Conservation (phyloP, 2,797 vertebrate species). For the Pyrrhura leucotis region DNA sequence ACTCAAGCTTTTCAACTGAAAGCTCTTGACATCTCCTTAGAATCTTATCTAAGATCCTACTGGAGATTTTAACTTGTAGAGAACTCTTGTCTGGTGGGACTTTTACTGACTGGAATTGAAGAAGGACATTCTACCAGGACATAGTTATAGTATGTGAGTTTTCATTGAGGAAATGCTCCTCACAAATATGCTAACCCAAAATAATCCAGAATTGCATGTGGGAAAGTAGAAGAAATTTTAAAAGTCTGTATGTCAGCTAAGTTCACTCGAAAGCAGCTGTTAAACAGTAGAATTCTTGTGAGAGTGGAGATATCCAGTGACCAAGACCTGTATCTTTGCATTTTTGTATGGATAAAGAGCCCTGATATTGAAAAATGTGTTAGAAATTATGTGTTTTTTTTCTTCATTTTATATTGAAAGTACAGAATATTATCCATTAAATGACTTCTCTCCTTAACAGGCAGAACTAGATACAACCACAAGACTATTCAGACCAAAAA, state of each 20-base stretch:
- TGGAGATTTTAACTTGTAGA: not conserved
- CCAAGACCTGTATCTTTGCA: not conserved
- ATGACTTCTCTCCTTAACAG: not conserved
- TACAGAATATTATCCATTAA: not conserved
- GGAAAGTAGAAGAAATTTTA: not conserved
- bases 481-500: not conserved
- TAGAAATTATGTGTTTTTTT: not conserved
- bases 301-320: not conserved
- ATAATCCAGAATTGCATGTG: not conserved
- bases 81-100: not conserved
- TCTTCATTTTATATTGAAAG: not conserved
- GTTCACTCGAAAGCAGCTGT: not conserved
- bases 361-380: not conserved
- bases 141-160: not conserved
- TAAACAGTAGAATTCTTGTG: not conserved
- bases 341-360: not conserved
- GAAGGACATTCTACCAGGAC: not conserved
- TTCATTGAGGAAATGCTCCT: not conserved
- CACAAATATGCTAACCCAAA: not conserved
- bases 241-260: not conserved
- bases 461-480: not conserved
- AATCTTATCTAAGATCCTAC: not conserved
- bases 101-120: not conserved
- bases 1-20: not conserved
- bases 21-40: not conserved